These are phyloP conservation scores for Sepiola atlantica DNA, from an alignment of 2,888 invertebrate genomes.

Conservation along the genomic window DNA sequence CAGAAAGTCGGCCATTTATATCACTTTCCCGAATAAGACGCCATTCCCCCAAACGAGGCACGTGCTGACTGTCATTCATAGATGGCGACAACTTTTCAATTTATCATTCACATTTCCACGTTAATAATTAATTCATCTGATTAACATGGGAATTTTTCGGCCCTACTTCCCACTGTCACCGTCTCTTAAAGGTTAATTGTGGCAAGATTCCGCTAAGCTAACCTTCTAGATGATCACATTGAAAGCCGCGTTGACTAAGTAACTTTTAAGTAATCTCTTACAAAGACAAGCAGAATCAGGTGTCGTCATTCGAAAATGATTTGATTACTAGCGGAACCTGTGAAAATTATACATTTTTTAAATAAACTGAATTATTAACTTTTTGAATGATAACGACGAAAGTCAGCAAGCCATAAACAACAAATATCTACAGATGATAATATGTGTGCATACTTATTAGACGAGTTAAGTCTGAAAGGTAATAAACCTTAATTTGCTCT, in stretches of 20 bases:
- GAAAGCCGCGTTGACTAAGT: not conserved
- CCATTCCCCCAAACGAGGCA: accelerated
- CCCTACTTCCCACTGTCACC: not conserved
- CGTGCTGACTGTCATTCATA: not conserved
- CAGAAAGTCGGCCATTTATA: not conserved
- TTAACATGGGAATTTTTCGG: not conserved
- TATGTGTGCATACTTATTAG: too few relatives aligned
- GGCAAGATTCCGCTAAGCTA: not conserved
- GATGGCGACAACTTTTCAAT: not conserved
- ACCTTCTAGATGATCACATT: not conserved
- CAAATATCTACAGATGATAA: too few relatives aligned
- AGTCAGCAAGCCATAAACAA: too few relatives aligned
- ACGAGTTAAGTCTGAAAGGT: too few relatives aligned
- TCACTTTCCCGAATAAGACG: not conserved
- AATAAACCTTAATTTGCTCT: too few relatives aligned
- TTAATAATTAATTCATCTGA: not conserved
- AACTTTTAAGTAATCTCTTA: not conserved
- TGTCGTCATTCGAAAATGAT: not conserved
- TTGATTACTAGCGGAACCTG: too few relatives aligned
- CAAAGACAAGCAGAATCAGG: not conserved
- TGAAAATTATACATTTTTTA: too few relatives aligned
- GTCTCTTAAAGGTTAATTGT: not conserved
- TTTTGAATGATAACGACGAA: too few relatives aligned
- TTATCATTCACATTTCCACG: not conserved
- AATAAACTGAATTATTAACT: too few relatives aligned